Percentiles rank a stretch among this genome's conserved stretches.
Evolutionary conservation across 2,113 vertebrate genomes (phyloP).

Genomic region (Lichenostomus cassidix): DNA sequence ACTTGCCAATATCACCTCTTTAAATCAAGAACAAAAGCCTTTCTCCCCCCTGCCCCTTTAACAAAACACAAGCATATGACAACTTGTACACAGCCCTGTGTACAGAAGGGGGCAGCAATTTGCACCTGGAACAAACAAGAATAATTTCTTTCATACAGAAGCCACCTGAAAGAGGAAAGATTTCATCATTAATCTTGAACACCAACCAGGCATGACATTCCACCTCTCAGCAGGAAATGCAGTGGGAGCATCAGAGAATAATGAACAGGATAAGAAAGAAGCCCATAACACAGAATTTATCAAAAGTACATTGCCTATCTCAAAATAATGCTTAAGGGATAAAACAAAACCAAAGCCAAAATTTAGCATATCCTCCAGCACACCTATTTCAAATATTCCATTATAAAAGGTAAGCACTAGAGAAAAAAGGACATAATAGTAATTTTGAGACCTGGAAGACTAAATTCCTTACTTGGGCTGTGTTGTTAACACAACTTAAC

Average conservation of each 20-base stretch:
- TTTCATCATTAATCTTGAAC: neutral
- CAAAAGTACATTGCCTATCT: neutral
- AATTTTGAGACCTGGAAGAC: neutral
- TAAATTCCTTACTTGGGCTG: neutral
- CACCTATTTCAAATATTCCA: neutral
- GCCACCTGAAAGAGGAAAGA: neutral
- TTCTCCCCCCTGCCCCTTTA: fast-evolving
- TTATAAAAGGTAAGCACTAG: neutral
- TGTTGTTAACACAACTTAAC: neutral
- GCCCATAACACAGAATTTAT: neutral
- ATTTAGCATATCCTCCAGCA: neutral
- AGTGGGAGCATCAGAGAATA: neutral
- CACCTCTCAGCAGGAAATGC: neutral
- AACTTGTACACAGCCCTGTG: neutral
- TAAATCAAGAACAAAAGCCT: neutral
- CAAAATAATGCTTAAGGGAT: neutral
- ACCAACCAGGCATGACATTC: neutral
- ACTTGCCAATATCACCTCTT: neutral
- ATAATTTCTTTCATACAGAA: neutral
- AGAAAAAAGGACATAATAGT: neutral
- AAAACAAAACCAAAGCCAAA: neutral
- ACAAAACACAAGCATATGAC: neutral
- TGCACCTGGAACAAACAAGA: neutral
- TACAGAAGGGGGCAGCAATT: constrained; percentile 39
- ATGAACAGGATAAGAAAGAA: neutral